These are phyloP conservation scores for Artibeus lituratus DNA, from an alignment of 2,797 vertebrate species.

Conservation along the genomic window DNA sequence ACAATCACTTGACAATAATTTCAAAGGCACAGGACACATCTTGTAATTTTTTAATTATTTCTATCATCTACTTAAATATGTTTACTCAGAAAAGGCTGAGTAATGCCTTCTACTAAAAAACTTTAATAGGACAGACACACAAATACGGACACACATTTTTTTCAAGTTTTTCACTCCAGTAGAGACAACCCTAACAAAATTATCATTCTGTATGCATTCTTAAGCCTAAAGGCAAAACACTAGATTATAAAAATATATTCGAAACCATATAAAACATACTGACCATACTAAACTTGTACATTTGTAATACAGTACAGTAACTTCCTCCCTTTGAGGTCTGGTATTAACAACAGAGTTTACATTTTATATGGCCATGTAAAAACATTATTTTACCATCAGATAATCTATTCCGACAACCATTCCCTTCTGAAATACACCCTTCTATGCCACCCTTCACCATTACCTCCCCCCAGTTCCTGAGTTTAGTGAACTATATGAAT, in stretches of 20 bases:
- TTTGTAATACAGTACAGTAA: neutral
- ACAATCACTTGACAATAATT: neutral
- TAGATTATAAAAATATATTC: neutral
- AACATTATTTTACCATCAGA: neutral
- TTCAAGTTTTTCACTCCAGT: neutral
- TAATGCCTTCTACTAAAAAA: neutral
- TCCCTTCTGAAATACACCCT: neutral
- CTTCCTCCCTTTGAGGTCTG: neutral
- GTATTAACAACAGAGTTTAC: neutral
- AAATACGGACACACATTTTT: neutral
- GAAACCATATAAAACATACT: neutral
- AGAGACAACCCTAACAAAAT: neutral
- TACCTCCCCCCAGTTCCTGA: neutral
- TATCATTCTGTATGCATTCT: neutral
- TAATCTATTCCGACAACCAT: neutral
- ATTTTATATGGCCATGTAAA: neutral
- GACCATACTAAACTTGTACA: neutral
- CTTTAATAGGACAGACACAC: neutral
- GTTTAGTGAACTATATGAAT: neutral
- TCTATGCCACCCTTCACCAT: neutral
- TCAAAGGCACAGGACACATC: neutral
- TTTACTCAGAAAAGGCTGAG: neutral
- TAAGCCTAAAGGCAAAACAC: neutral
- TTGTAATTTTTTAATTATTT: conserved; percentile 13
- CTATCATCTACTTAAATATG: neutral